These are phyloP conservation scores for Acanthococcus lagerstroemiae DNA, from an alignment of 2,888 invertebrate species.

Conservation along the genomic window DNA sequence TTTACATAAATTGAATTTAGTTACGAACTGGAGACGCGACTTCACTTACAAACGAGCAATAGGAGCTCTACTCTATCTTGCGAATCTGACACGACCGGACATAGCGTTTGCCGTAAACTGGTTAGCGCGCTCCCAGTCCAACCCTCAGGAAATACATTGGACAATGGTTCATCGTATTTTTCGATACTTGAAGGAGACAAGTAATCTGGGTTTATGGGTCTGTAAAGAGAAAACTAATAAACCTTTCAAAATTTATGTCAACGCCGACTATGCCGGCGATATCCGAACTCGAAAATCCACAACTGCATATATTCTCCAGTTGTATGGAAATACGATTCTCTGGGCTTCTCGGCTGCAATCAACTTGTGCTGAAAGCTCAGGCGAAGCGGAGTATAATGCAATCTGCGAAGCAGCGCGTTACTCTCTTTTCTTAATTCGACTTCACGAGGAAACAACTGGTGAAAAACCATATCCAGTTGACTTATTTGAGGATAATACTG, in stretches of 20 bases:
- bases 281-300: neutral
- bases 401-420: neutral
- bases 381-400: neutral
- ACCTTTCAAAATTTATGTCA: neutral
- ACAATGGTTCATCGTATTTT: neutral
- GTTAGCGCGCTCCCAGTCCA: neutral
- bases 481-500: neutral
- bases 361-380: neutral
- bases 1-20: neutral
- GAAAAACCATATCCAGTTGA: neutral
- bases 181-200: neutral
- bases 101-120: neutral
- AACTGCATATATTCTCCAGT: neutral
- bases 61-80: neutral
- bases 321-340: neutral
- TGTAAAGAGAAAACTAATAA: neutral
- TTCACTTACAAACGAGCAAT: neutral
- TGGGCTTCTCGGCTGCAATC: neutral
- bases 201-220: neutral
- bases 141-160: conserved; percentile 23
- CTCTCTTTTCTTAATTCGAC: neutral
- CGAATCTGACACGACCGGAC: neutral
- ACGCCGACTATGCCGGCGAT: conserved; percentile 1
- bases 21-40: neutral
- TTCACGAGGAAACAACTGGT: neutral